Percentiles rank a stretch among this genome's conserved stretches.
Evolutionary conservation across 1,140 invertebrate genomes (phyloP).

Genomic region (Geopemphigus sp.): DNA sequence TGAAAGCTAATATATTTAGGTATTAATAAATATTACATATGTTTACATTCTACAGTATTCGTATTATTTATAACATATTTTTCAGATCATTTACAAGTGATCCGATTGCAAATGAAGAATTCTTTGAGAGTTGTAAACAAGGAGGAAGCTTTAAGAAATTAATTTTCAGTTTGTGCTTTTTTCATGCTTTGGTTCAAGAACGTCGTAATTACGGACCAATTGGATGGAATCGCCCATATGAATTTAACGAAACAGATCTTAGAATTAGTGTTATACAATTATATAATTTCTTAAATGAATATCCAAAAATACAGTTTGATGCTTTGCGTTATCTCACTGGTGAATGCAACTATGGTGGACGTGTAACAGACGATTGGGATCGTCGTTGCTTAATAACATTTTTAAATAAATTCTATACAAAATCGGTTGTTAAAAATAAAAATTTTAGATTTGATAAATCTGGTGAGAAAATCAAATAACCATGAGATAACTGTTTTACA

Average conservation of each 20-base stretch:
- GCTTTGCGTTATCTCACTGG: slow-evolving; percentile 87
- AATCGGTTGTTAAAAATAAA: slow-evolving; percentile 54
- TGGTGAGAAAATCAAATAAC: neutral
- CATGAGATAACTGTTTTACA: neutral
- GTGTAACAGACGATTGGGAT: slow-evolving; percentile 95
- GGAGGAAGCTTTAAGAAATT: slow-evolving; percentile 77
- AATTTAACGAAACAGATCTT: slow-evolving; percentile 94
- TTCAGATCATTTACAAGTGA: slow-evolving; percentile 76
- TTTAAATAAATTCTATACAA: slow-evolving; percentile 76
- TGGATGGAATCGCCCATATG: slow-evolving; percentile 94
- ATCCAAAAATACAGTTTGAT: slow-evolving; percentile 78
- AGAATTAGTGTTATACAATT: slow-evolving; percentile 68
- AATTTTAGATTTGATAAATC: slow-evolving; percentile 47
- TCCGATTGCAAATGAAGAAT: slow-evolving; percentile 82
- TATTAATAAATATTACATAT: slow-evolving; percentile 51
- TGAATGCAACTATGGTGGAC: slow-evolving; percentile 95
- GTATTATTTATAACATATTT: neutral
- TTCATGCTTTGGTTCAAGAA: slow-evolving; percentile 90
- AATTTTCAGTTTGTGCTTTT: slow-evolving; percentile 88
- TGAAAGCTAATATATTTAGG: slow-evolving; percentile 68
- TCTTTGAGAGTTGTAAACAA: slow-evolving; percentile 82
- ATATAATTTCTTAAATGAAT: slow-evolving; percentile 42
- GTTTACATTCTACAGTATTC: neutral
- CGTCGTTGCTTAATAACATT: slow-evolving; percentile 81
- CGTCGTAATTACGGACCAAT: slow-evolving; percentile 87